phyloP scores from a whole-genome alignment of 2,888 invertebrate genomes.

The Ophion ventricosus region DNA sequence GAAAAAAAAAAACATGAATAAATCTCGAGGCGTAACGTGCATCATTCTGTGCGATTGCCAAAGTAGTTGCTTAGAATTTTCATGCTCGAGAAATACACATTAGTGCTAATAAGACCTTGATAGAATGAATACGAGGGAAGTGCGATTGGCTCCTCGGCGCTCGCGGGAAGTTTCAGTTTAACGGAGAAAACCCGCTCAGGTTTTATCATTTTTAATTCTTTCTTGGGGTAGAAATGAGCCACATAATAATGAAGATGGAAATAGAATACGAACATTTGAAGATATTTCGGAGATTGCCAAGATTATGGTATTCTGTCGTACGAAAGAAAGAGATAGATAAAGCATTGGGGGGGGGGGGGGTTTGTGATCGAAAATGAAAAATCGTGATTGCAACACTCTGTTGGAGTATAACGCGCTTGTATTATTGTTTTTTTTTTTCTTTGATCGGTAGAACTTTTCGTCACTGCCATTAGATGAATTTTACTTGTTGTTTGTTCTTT shows the following conservation, averaged over 20 bases:
- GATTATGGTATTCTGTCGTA: slow-evolving; percentile 18
- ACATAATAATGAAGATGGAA: slow-evolving; percentile 16
- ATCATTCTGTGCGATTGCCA: slow-evolving; percentile 64
- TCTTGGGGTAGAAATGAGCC: background rate
- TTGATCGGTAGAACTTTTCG: slow-evolving; percentile 65
- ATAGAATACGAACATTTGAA: slow-evolving; percentile 9
- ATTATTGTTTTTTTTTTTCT: slow-evolving; percentile 44
- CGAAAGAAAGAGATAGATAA: slow-evolving; percentile 6
- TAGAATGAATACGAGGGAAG: slow-evolving; percentile 27
- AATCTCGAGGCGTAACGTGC: slow-evolving; percentile 58
- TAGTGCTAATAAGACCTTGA: slow-evolving; percentile 44
- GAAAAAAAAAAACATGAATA: slow-evolving; percentile 51
- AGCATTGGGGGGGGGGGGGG: background rate
- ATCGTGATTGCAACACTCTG: slow-evolving; percentile 59
- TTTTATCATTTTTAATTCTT: slow-evolving; percentile 40
- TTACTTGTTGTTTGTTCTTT: slow-evolving; percentile 69
- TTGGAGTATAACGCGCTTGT: slow-evolving; percentile 56
- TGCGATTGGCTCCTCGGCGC: background rate
- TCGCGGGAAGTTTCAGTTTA: slow-evolving; percentile 36
- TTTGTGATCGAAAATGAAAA: slow-evolving; percentile 38
- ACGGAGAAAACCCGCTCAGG: slow-evolving; percentile 36
- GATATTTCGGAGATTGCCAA: background rate
- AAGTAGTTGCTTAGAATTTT: slow-evolving; percentile 69
- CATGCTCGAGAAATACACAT: slow-evolving; percentile 55
- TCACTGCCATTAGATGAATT: slow-evolving; percentile 77